phyloP scores from a whole-genome alignment of 2,113 vertebrate species.

The Scopus umbretta region DNA sequence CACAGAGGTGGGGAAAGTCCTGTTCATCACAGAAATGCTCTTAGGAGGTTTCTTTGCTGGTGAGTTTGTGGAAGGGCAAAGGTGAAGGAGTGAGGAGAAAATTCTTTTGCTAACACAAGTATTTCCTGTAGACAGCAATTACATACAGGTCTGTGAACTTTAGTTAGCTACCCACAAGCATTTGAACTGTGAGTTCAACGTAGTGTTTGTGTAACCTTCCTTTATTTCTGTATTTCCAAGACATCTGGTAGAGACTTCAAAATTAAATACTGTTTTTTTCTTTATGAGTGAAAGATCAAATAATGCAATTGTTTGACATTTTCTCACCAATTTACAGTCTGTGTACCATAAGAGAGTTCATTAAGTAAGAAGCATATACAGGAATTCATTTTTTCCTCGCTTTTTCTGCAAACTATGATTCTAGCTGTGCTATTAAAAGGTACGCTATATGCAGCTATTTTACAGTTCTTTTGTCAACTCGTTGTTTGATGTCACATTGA shows the following conservation, averaged over 20 bases:
- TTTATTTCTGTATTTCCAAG: constrained; percentile 18
- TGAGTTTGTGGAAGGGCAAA: not conserved
- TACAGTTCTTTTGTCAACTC: not conserved
- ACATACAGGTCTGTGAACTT: constrained; percentile 57
- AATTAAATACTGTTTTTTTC: not conserved
- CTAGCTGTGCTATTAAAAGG: not conserved
- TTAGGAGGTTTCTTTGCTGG: not conserved
- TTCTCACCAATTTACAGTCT: not conserved
- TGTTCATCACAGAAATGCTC: not conserved
- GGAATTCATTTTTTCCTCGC: not conserved
- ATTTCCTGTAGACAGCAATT: constrained; percentile 55
- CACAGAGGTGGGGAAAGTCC: not conserved
- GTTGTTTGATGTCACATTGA: not conserved
- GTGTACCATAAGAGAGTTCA: not conserved
- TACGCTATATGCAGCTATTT: not conserved
- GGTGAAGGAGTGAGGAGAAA: not conserved
- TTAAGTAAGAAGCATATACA: not conserved
- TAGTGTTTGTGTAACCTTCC: constrained; percentile 22
- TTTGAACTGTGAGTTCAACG: constrained; percentile 4
- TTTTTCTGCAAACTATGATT: not conserved
- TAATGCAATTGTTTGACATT: not conserved
- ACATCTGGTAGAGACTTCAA: not conserved
- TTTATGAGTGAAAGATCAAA: not conserved
- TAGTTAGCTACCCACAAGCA: constrained; percentile 17
- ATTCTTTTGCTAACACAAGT: constrained; percentile 7